Evolutionary conservation across 2,797 vertebrate genomes (phyloP).

Genomic region (Epinephelus malabaricus): DNA sequence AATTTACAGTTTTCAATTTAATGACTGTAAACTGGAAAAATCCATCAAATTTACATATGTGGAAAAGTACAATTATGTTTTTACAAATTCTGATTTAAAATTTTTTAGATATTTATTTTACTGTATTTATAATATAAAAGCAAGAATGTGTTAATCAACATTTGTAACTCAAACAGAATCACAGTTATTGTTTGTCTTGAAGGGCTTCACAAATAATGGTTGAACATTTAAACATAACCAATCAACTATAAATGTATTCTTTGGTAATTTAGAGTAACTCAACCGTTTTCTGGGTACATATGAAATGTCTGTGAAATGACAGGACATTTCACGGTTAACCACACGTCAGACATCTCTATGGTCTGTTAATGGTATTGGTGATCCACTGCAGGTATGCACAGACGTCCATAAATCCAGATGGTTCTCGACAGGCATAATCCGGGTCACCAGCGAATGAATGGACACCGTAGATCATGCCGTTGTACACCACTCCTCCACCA

Average conservation of each 20-base stretch:
- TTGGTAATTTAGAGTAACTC: neutral
- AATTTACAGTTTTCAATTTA: too few relatives aligned
- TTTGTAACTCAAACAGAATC: too few relatives aligned
- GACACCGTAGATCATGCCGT: rapidly evolving
- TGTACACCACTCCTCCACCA: slow-evolving; percentile 12
- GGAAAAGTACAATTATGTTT: too few relatives aligned
- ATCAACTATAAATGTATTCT: neutral
- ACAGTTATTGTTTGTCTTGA: neutral
- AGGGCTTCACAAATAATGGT: neutral
- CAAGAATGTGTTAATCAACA: too few relatives aligned
- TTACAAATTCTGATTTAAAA: too few relatives aligned
- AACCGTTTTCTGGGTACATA: neutral
- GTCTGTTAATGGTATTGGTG: rapidly evolving
- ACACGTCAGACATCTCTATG: neutral
- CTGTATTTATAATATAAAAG: too few relatives aligned
- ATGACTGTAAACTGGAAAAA: too few relatives aligned
- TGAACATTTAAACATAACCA: neutral
- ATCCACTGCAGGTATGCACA: neutral
- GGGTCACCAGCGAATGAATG: rapidly evolving
- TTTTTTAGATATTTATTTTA: too few relatives aligned
- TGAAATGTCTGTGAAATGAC: neutral
- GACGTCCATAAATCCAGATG: neutral
- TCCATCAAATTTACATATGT: too few relatives aligned
- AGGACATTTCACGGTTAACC: neutral
- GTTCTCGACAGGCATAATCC: rapidly evolving